A percentile compares a stretch with the other conserved stretches of the same genome.
These are phyloP conservation scores for Tapera naevia DNA, from an alignment of 2,797 vertebrate species.

Conservation along the genomic window DNA sequence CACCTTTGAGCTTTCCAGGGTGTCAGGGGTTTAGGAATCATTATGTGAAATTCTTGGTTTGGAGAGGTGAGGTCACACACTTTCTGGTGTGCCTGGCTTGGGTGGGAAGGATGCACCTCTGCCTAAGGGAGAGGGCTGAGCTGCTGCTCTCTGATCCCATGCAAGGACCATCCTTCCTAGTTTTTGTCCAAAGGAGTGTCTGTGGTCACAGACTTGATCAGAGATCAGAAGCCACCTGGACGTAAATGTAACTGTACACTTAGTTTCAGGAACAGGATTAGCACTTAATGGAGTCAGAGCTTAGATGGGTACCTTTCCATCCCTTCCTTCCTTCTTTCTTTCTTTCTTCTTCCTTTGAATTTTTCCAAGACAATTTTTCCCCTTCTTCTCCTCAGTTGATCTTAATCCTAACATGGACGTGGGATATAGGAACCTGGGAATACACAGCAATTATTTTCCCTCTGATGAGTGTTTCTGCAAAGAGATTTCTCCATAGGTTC, in stretches of 20 bases:
- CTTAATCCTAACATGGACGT: background rate
- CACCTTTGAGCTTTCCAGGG: background rate
- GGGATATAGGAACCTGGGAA: background rate
- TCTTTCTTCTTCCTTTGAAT: background rate
- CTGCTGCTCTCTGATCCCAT: rapidly evolving
- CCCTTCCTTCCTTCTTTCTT: background rate
- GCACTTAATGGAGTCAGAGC: background rate
- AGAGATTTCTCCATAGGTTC: constrained; percentile 24
- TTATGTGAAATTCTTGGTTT: background rate
- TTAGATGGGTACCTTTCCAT: constrained; percentile 1
- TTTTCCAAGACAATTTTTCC: background rate
- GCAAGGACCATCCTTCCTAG: background rate
- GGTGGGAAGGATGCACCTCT: background rate
- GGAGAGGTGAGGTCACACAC: background rate
- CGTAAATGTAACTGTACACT: background rate
- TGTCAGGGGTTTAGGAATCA: background rate
- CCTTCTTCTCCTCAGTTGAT: background rate
- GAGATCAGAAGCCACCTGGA: background rate
- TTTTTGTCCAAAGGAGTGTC: background rate
- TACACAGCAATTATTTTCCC: background rate
- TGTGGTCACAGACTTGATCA: background rate
- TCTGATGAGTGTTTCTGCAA: background rate
- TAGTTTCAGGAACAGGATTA: background rate
- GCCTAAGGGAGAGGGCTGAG: background rate
- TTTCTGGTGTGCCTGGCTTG: background rate